A percentile compares a stretch with the other conserved stretches of the same genome.
Evolutionary conservation across 1,140 invertebrate species (phyloP).

Genomic region (Cyclina sinensis): DNA sequence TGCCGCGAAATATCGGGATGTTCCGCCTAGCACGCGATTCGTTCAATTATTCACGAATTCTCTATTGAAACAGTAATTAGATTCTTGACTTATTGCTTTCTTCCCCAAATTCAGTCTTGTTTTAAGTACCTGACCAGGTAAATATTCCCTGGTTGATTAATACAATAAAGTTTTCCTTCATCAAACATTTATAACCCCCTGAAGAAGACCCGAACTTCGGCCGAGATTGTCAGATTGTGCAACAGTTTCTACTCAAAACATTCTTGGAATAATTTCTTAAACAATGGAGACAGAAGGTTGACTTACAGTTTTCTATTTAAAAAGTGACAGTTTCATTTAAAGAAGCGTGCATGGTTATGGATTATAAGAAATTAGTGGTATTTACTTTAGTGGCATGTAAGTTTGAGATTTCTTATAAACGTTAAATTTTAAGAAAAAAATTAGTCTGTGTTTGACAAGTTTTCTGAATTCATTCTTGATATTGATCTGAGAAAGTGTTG

Average conservation of each 20-base stretch:
- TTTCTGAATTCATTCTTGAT: no score
- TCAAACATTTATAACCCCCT: conserved; percentile 56
- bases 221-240: conserved; percentile 42
- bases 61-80: conserved; percentile 48
- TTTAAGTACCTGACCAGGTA: conserved; percentile 2
- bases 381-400: not conserved
- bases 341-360: conserved; percentile 28
- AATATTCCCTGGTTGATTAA: conserved; percentile 26
- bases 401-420: not conserved
- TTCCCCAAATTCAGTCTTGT: not conserved
- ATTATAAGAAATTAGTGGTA: not conserved
- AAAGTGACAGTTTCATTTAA: not conserved
- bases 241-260: not conserved
- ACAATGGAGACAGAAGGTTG: not conserved
- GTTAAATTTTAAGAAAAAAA: no score
- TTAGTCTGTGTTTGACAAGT: no score
- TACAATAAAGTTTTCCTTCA: conserved; percentile 49
- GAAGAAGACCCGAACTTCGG: conserved; percentile 45
- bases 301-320: not conserved
- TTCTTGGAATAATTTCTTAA: not conserved
- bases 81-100: conserved; percentile 45
- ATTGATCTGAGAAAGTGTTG: no score
- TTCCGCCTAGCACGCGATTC: conserved; percentile 37
- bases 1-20: not conserved
- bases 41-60: conserved; percentile 49